These are phyloP conservation scores for Acromyrmex echinatior DNA, from an alignment of 1,140 invertebrate species.

Conservation along the genomic window DNA sequence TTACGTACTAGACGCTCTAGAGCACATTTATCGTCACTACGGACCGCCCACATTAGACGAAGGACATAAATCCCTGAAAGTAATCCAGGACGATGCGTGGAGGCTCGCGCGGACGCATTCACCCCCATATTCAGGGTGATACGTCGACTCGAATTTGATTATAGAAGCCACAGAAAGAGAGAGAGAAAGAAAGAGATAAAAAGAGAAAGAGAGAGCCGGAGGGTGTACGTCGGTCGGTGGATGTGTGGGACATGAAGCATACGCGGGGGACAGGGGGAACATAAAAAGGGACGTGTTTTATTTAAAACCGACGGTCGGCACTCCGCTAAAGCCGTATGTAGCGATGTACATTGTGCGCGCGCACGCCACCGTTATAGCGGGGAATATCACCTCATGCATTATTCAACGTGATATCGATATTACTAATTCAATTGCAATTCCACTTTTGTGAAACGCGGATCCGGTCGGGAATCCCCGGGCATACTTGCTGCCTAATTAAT, in stretches of 20 bases:
- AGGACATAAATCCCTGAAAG: constrained; percentile 65
- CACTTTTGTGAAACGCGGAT: constrained; percentile 57
- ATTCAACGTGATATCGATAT: constrained; percentile 73
- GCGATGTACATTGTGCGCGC: constrained; percentile 19
- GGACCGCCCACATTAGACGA: constrained; percentile 57
- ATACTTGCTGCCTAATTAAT: constrained; percentile 73
- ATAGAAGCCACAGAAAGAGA: constrained; percentile 24
- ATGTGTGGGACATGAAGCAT: background rate
- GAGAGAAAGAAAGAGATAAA: background rate
- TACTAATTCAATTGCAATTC: constrained; percentile 74
- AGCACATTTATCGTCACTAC: constrained; percentile 56
- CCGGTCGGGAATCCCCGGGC: constrained; percentile 40
- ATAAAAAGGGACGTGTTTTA: constrained; percentile 59
- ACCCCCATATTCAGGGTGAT: constrained; percentile 55
- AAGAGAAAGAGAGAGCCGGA: background rate
- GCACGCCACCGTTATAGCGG: constrained; percentile 56
- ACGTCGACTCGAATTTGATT: constrained; percentile 72
- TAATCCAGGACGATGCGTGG: constrained; percentile 61
- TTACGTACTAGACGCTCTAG: constrained; percentile 21
- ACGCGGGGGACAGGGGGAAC: constrained; percentile 18
- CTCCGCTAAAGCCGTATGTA: constrained; percentile 50
- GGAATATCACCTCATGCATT: constrained; percentile 72
- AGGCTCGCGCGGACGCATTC: constrained; percentile 21
- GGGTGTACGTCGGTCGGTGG: constrained; percentile 34
- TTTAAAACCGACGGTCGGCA: constrained; percentile 61